Conservation (phyloP, 1,140 invertebrate species). For the Sycophila sp. region DNA sequence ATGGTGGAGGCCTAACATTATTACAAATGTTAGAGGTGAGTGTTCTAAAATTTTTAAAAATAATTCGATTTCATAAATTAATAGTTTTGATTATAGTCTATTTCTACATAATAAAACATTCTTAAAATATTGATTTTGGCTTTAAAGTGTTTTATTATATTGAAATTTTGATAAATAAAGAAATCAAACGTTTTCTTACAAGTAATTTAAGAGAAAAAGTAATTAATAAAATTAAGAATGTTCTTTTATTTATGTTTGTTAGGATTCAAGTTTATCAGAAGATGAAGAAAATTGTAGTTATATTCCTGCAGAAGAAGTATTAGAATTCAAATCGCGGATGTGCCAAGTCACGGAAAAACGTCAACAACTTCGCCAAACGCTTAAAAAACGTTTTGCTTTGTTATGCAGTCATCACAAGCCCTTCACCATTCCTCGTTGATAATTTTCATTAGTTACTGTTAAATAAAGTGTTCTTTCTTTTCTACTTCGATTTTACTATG, state of each 20-base stretch:
- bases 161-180: too few relatives aligned
- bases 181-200: too few relatives aligned
- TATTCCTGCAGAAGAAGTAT: conserved; percentile 88
- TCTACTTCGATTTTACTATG: conserved; percentile 50
- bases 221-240: too few relatives aligned
- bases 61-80: too few relatives aligned
- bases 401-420: conserved; percentile 70
- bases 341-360: conserved; percentile 80
- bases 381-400: conserved; percentile 84
- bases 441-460: conserved; percentile 51
- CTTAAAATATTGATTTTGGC: too few relatives aligned
- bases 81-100: too few relatives aligned
- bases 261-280: conserved; percentile 76
- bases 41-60: background rate
- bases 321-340: conserved; percentile 81
- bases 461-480: conserved; percentile 49
- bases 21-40: conserved; percentile 77
- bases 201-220: too few relatives aligned
- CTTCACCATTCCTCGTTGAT: conserved; percentile 57
- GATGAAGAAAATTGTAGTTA: conserved; percentile 77
- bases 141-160: too few relatives aligned
- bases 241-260: conserved; percentile 36
- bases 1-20: conserved; percentile 67
- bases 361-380: conserved; percentile 80
- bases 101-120: too few relatives aligned